Base-by-base conservation (phyloP, 2,113 vertebrate genomes). In the Halcyon malimbica region DNA sequence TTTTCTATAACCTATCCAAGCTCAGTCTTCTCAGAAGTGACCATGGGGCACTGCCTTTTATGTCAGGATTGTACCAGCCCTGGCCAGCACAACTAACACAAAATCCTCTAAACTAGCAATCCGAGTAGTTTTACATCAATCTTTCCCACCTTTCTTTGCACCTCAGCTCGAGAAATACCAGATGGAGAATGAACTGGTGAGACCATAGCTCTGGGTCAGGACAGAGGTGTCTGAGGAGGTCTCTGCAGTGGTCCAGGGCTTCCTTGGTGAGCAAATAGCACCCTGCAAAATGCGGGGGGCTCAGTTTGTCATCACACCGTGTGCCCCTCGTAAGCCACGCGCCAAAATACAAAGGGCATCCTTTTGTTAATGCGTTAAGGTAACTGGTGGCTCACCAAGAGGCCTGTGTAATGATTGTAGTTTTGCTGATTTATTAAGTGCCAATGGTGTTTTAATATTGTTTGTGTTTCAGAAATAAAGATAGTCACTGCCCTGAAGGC, bases 391-490 rank as follows among this genome's bases (percentile, higher is more conserved):
- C 60, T 59, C 88, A 59, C 80, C 28, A 25, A 95, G 56, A 96
- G 57, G 76, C 53, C 28, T 48, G n/a, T 87, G 87, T 84, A 96
- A 89, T 37, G 28, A 87, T 87, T 89, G 90, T 75, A 77, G 83
- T 96, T 97, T 82, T 91, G 70, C 79, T 90, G 93, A 95, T 96
- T 91, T 97, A 96, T 96, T 96, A 97, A 96, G 90, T 94, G 95
- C 80, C 94, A 92, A 92, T 94, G 89, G 91, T 96, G 90, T 96
- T 96, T 97, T 92, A 92, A 83, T 93, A 91, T 70, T 92, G 92
- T 95, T 95, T 96, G 95, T 93, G 84, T 93, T 96, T 93, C 95
- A 94, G 94, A 96, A 96, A 96, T 92, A 94, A 93, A 96, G 95
- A 89, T 63, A 93, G 89, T 87, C 62, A 89, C 73, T 93, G 94